Conservation (phyloP, 1,140 invertebrate species). For the Brachionus manjavacas region DNA sequence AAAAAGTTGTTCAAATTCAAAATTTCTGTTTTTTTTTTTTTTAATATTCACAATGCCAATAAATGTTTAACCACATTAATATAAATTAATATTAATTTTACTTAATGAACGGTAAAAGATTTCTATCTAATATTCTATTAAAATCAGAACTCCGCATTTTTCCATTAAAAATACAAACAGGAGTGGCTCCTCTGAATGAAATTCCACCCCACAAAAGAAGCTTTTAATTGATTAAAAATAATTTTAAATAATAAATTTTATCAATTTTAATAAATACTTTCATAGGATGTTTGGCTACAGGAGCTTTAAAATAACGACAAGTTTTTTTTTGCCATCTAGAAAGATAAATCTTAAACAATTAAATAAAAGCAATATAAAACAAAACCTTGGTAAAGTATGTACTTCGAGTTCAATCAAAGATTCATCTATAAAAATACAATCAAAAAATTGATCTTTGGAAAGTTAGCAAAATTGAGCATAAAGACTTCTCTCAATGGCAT, state of each 20-base stretch:
- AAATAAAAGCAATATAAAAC: background rate
- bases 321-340: slow-evolving; percentile 1
- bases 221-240: background rate
- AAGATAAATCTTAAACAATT: background rate
- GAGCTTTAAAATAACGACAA: slow-evolving; percentile 8
- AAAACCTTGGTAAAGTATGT: background rate
- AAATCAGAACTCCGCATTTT: background rate
- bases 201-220: slow-evolving; percentile 11
- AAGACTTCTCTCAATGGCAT: background rate
- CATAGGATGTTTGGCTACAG: background rate
- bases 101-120: slow-evolving; percentile 3
- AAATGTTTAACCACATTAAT: background rate
- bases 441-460: background rate
- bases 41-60: too few species aligned
- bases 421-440: slow-evolving; percentile 18
- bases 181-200: background rate
- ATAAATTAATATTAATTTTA: background rate
- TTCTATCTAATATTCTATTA: background rate
- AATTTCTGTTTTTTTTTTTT: too few species aligned
- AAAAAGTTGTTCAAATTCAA: too few species aligned
- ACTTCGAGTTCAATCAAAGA: slow-evolving; percentile 3
- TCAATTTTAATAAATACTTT: background rate
- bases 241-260: background rate
- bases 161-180: slow-evolving; percentile 12
- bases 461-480: slow-evolving; percentile 3